A percentile compares a stretch with the other conserved stretches of the same genome.
These are phyloP conservation scores for Ploceus nigricollis DNA, from an alignment of 2,113 vertebrate genomes.

Conservation along the genomic window DNA sequence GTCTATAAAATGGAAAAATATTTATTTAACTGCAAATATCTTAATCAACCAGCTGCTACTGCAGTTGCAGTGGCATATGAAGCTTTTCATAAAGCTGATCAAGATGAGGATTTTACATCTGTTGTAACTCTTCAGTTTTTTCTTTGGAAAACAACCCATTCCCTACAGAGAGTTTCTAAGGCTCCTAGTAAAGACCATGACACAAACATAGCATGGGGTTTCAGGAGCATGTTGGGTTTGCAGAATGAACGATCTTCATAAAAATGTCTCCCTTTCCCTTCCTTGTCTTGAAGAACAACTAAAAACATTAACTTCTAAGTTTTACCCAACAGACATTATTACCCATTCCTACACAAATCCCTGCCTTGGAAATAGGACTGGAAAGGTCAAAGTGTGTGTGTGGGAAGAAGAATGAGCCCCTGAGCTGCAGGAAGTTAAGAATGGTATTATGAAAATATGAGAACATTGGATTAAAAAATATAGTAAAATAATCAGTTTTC, in stretches of 20 bases:
- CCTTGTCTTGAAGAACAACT: neutral
- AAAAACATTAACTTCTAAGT: neutral
- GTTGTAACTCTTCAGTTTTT: neutral
- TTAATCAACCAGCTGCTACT: neutral
- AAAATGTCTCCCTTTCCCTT: neutral
- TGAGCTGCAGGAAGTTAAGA: neutral
- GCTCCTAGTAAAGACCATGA: neutral
- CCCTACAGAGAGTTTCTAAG: neutral
- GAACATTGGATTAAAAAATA: neutral
- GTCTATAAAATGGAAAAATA: neutral
- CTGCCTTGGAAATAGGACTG: neutral
- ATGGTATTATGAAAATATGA: neutral
- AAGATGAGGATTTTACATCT: neutral
- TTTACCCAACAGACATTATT: neutral
- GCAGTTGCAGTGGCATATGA: neutral
- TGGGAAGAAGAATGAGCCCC: neutral
- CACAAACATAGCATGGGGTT: neutral
- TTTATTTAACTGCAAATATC: neutral
- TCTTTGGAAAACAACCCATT: neutral
- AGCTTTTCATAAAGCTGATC: neutral
- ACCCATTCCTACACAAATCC: neutral
- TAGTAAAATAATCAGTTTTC: neutral
- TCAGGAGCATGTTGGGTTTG: neutral
- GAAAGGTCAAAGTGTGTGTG: neutral
- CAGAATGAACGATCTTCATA: accelerated